Evolutionary conservation across 2,888 invertebrate species (phyloP), one percentile per base, ranked within the genome.

Genomic region (Hypomecis punctinalis): DNA sequence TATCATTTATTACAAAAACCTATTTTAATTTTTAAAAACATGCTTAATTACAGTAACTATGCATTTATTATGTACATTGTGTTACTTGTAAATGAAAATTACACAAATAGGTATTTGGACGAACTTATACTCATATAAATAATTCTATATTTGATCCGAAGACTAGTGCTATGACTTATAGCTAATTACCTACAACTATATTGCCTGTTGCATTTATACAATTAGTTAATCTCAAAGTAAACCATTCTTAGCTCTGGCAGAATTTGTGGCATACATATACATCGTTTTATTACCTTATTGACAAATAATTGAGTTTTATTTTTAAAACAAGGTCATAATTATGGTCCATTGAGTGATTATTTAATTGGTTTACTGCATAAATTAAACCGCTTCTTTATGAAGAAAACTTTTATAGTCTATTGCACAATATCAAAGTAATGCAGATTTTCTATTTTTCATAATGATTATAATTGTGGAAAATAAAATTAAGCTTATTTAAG

Each of bases 1-100:
- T 40, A 42, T 63, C 45, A 45, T 63, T 58, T 49, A 58, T 51
- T 51, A 48, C 52, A 63, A 63, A 66, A 61, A 56, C 70, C 71
- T 51, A 54, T 33, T 5, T 8, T n/a, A 40, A 51, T 43, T 9
- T 11, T 7, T 54, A 13, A 43, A 13, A 55, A 13, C 49, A 55
- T 47, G 23, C 23, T 23, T 55, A 52, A 52, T 42, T 10, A 7
- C 11, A 46, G 35, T 45, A 51, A 49, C 8, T 63, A 63, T 63
- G 58, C 11, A 46, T 33, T 45, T 46, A 49, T 6, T 63, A 63
- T 63, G 58, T 63, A 60, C 52, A 63, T 35, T 52, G 11, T 35
- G 39, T 42, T 60, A 42, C 54, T 9, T 58, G 23, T 23, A 23
- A 45, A 59, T 7, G 3, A 47, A 56, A 57, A 68, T 60, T 56